Percentiles rank a stretch among this genome's conserved stretches.
These are phyloP conservation scores for Silurus asotus DNA, from an alignment of 2,113 vertebrate species.

Conservation along the genomic window DNA sequence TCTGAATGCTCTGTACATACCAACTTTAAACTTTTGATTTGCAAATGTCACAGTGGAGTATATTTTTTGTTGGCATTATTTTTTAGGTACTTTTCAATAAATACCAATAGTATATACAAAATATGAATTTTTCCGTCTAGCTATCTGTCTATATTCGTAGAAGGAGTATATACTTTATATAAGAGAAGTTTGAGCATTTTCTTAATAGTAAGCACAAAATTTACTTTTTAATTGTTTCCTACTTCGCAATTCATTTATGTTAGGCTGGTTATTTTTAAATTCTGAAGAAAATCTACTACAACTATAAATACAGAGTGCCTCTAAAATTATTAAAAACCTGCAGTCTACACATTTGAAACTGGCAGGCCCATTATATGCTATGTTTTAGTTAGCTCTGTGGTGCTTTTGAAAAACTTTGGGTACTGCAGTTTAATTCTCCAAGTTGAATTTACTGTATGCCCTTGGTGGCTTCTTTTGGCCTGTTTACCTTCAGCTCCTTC, in stretches of 20 bases:
- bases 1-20: not conserved
- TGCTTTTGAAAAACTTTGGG: not conserved
- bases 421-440: not conserved
- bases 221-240: not conserved
- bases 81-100: not conserved
- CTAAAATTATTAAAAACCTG: not conserved
- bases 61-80: not conserved
- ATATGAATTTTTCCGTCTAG: not conserved
- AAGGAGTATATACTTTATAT: not conserved
- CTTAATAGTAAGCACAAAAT: not conserved
- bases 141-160: not conserved
- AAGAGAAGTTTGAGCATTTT: not conserved
- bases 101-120: no score
- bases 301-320: not conserved
- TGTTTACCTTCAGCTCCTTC: constrained; percentile 24
- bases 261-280: not conserved
- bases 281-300: not conserved
- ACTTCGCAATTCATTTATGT: not conserved
- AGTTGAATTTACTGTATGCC: constrained; percentile 8
- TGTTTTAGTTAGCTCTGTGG: not conserved
- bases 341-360: not conserved
- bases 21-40: not conserved
- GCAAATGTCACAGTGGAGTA: not conserved
- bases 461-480: constrained; percentile 23
- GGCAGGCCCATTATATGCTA: not conserved